Percentiles rank a stretch among this genome's conserved stretches.
These are phyloP conservation scores for Rhagoletis zephyria DNA, from an alignment of 1,140 invertebrate species.

Conservation along the genomic window DNA sequence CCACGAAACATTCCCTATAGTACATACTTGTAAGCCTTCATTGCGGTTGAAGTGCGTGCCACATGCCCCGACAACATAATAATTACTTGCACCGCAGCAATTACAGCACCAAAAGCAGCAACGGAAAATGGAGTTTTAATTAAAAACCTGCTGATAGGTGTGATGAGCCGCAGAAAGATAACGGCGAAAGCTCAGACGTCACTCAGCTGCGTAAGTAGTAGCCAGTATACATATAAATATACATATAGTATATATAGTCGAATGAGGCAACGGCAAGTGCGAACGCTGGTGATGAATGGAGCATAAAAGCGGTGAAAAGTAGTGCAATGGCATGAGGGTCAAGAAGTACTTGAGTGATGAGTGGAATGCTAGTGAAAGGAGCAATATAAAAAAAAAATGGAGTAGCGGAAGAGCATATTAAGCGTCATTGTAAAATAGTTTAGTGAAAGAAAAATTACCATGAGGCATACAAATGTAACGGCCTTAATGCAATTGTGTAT, in stretches of 20 bases:
- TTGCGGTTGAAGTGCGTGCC: constrained; percentile 19
- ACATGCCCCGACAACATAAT: constrained; percentile 8
- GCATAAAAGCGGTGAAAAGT: not conserved
- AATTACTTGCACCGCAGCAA: constrained; percentile 1
- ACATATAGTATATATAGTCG: too few relatives aligned
- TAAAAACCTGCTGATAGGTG: constrained; percentile 38
- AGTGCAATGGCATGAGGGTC: not conserved
- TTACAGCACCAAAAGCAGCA: not conserved
- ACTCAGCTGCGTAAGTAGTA: not conserved
- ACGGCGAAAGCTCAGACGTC: not conserved
- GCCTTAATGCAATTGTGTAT: too few relatives aligned
- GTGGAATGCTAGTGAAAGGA: not conserved
- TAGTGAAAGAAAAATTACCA: too few relatives aligned
- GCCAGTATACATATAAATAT: too few relatives aligned
- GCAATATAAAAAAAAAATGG: not conserved
- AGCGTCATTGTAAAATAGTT: too few relatives aligned
- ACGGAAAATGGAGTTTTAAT: constrained; percentile 29
- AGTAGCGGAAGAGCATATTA: not conserved
- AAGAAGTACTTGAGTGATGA: not conserved
- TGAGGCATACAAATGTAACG: too few relatives aligned
- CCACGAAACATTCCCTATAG: not conserved
- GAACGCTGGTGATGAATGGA: not conserved
- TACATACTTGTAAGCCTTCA: not conserved
- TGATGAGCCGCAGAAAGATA: constrained; percentile 47
- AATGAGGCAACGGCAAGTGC: not conserved